Base-by-base conservation (phyloP, 1,140 invertebrate species). In the Camponotus vicinus region DNA sequence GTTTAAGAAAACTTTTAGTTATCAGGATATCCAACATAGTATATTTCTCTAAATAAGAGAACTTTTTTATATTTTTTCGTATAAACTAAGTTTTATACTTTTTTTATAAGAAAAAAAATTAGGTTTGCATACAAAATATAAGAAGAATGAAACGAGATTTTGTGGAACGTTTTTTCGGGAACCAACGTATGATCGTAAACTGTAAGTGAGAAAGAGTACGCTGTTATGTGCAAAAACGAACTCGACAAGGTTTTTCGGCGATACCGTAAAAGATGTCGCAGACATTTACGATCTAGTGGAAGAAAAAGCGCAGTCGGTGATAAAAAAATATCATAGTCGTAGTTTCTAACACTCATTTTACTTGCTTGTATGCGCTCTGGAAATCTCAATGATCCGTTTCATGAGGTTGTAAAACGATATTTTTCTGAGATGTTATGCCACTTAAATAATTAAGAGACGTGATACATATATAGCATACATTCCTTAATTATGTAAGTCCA, bases 151-250 rank as follows among this genome's bases (percentile, higher is more conserved):
- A 67, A 67, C 34, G 63, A 40, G 69, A 69, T 55, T 55, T 21
- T 49, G 18, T 15, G 42, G 34, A 5, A 13, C 63, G 34, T 79
- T 79, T 69, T 67, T 69, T 42, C 2, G 18, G 21, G 32, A 1
- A 32, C 5, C 9, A 9, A 64, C 21, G 73, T 77, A 45, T n/a
- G 42, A 52, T 69, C 80, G 70, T 83, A 83, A 80, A 71, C 42
- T 42, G 55, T 27, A 42, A 83, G 69, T 73, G 69, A 57, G 37
- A 15, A 49, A 75, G 27, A 75, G 27, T 52, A 8, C 13, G 77
- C 42, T 32, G 77, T 69, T 80, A 80, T 37, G 63, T 42, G 21
- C 63, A 80, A 70, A 80, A 70, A 55, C 78, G 64, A 80, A 70
- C 32, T 49, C 61, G 42, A 61, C 77, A 40, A 80, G 69, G 64